Evolutionary conservation across 2,797 vertebrate genomes (phyloP), one percentile per base, ranked within the genome.

Genomic region (Alauda arvensis): DNA sequence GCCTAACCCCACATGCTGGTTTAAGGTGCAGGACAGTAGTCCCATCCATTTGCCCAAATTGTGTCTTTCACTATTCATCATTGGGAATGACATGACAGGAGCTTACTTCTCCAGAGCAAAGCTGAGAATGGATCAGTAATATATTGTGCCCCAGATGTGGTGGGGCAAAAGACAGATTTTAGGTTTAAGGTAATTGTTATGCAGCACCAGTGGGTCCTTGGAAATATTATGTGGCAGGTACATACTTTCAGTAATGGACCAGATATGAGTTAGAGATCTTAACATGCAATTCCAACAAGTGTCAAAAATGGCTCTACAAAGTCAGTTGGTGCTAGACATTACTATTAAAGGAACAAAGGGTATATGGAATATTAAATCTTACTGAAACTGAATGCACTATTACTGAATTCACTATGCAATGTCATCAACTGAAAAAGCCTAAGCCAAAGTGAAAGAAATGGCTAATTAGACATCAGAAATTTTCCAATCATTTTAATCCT

Each of bases 1-100:
- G 6, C 19, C n/a, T 66, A 37, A 39, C 28, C 52, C 31, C 0
- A 0, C n/a, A 23, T n/a, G 11, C n/a, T 45, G 16, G 24, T 39
- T n/a, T 33, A 28, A 39, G 13, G 19, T 12, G n/a, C 39, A 66
- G 16, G n/a, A n/a, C 9, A 51, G 8, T n/a, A 17, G 8, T 39
- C 37, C 18, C 34, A 34, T 26, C 25, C 17, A 18, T 56, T 65
- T 59, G n/a, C 28, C 18, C 39, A 45, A 19, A 59, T 20, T 24
- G 10, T 39, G 45, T n/a, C 33, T 74, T 37, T 59, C 39, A 59
- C 28, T 37, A n/a, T 43, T 66, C 16, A 59, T 45, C 19, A 45
- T 24, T 3, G n/a, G 53, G 3, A 74, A 45, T 23, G 19, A 59
- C 23, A 28, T 4, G n/a, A 37, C n/a, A 66, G 15, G 9, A 56